A percentile compares a stretch with the other conserved stretches of the same genome.
Evolutionary conservation across 2,113 vertebrate species (phyloP).

Genomic region (Ammospiza caudacuta): DNA sequence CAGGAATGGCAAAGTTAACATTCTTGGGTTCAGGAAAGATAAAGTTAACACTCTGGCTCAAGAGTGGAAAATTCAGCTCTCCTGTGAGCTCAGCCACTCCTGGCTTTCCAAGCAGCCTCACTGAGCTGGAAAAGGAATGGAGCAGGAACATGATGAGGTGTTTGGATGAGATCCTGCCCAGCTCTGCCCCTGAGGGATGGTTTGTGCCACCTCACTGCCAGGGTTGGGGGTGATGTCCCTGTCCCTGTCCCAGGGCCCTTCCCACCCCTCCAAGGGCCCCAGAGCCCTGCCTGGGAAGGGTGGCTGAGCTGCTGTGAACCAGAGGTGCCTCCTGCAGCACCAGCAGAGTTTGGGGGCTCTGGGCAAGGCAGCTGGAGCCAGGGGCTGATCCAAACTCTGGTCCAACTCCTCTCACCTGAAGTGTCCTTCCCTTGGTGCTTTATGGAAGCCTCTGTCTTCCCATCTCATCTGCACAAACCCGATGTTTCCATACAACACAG

Average conservation of each 20-base stretch:
- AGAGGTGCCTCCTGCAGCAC: not conserved
- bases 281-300: not conserved
- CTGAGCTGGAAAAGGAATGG: not conserved
- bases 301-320: not conserved
- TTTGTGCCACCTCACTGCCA: not conserved
- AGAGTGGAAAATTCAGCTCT: not conserved
- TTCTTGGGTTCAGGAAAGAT: not conserved
- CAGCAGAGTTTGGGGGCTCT: not conserved
- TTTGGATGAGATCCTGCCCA: not conserved
- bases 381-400: not conserved
- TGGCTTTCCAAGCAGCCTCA: not conserved
- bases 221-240: not conserved
- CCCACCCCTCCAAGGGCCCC: not conserved
- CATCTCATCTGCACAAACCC: not conserved
- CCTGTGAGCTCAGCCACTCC: not conserved
- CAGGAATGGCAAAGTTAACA: not conserved
- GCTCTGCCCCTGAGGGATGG: not conserved
- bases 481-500: not conserved
- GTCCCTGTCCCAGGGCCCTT: not conserved
- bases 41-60: not conserved
- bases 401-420: not conserved
- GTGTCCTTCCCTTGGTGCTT: not conserved
- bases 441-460: not conserved
- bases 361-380: not conserved
- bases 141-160: rapidly evolving